phyloP scores from a whole-genome alignment of 2,797 vertebrate genomes.

The Prionace glauca region DNA sequence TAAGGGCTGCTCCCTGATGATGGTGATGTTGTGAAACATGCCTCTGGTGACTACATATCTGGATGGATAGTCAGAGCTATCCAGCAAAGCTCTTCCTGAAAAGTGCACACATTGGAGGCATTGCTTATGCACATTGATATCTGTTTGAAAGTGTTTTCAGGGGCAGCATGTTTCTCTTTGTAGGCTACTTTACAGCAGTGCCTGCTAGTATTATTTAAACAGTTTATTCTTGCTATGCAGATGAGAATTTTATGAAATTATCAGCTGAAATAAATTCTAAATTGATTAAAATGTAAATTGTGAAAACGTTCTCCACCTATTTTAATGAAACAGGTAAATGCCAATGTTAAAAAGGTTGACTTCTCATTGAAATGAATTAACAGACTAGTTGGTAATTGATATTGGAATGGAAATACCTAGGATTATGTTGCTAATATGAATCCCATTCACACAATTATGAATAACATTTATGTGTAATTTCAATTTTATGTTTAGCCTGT shows the following conservation, averaged over 20 bases:
- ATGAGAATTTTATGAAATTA: background rate
- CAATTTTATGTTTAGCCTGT: background rate
- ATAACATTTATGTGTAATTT: background rate
- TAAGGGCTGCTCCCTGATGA: background rate
- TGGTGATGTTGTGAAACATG: background rate
- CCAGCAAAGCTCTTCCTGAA: background rate
- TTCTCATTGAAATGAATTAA: background rate
- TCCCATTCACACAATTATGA: background rate
- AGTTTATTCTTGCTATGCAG: background rate
- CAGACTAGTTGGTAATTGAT: background rate
- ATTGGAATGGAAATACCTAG: background rate
- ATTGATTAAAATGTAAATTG: background rate
- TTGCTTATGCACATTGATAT: background rate
- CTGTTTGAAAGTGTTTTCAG: background rate
- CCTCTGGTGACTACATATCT: background rate
- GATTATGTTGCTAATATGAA: background rate
- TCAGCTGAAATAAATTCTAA: background rate
- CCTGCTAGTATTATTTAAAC: background rate
- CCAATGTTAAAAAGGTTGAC: background rate
- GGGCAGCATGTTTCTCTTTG: background rate
- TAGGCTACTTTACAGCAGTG: background rate
- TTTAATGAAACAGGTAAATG: background rate
- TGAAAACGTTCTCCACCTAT: background rate
- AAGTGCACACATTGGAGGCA: background rate
- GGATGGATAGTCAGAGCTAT: background rate